A percentile compares a stretch with the other conserved stretches of the same genome.
phyloP scores from a whole-genome alignment of 2,113 vertebrate species.

The Hemiprocne comata region DNA sequence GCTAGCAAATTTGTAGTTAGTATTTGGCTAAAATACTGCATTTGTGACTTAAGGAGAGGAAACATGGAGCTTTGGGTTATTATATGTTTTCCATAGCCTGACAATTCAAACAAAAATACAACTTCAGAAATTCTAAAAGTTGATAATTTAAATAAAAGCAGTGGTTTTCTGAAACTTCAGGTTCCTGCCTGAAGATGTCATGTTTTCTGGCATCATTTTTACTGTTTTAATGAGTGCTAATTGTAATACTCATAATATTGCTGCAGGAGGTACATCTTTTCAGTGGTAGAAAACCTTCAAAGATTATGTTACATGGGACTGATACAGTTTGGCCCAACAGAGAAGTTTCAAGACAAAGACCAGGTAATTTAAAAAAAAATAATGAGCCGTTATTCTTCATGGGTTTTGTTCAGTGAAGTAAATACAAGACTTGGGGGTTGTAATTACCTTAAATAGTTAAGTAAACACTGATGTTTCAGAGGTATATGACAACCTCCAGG shows the following conservation, averaged over 20 bases:
- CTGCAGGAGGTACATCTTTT: slow-evolving; percentile 90
- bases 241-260: neutral
- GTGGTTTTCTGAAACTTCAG: neutral
- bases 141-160: neutral
- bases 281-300: slow-evolving; percentile 89
- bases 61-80: neutral
- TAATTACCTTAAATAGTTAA: neutral
- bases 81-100: neutral
- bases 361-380: slow-evolving; percentile 77
- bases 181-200: neutral
- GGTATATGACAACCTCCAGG: neutral
- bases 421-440: neutral
- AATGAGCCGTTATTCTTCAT: neutral
- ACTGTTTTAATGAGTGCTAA: neutral
- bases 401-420: neutral
- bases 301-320: slow-evolving; percentile 91
- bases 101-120: neutral
- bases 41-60: neutral
- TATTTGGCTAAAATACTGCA: neutral
- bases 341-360: slow-evolving; percentile 95
- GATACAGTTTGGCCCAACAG: slow-evolving; percentile 89
- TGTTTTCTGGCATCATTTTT: neutral
- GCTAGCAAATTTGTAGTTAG: neutral
- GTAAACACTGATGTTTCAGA: neutral
- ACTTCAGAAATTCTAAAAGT: neutral